A percentile compares a stretch with the other conserved stretches of the same genome.
Conservation (phyloP, 92 coral and sea anemone species). For the Porites lobata region DNA sequence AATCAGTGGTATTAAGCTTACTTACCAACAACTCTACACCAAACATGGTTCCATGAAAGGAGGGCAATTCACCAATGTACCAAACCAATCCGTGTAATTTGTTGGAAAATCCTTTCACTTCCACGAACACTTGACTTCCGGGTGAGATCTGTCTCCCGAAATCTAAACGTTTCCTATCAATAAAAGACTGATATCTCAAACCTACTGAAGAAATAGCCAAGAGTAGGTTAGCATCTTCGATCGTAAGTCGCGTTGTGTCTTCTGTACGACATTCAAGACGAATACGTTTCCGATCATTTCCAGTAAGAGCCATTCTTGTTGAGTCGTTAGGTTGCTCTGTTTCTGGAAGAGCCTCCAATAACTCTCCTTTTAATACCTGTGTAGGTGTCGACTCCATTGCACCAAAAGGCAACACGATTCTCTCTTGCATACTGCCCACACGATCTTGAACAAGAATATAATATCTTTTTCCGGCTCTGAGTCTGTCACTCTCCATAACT, state of each 20-base stretch:
- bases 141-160: background rate
- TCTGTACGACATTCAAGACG: background rate
- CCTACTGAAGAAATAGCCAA: conserved; percentile 64
- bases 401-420: conserved; percentile 29
- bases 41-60: conserved; percentile 74
- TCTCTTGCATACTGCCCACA: conserved; percentile 37
- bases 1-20: background rate
- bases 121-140: conserved; percentile 48
- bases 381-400: conserved; percentile 31
- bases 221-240: conserved; percentile 41
- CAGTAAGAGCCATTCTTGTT: conserved; percentile 56
- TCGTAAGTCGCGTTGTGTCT: background rate
- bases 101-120: conserved; percentile 40
- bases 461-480: background rate
- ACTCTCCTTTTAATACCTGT: conserved; percentile 57
- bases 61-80: conserved; percentile 77
- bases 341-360: conserved; percentile 71
- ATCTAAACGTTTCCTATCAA: conserved; percentile 67
- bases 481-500: no score
- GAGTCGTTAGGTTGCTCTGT: conserved; percentile 70
- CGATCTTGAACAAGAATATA: conserved; percentile 51
- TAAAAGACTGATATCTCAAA: conserved; percentile 59
- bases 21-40: conserved; percentile 80
- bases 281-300: background rate
- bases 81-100: conserved; percentile 70